A percentile compares a stretch with the other conserved stretches of the same genome.
These are phyloP conservation scores for Cichladusa arquata DNA, from an alignment of 2,113 vertebrate species.

Conservation along the genomic window DNA sequence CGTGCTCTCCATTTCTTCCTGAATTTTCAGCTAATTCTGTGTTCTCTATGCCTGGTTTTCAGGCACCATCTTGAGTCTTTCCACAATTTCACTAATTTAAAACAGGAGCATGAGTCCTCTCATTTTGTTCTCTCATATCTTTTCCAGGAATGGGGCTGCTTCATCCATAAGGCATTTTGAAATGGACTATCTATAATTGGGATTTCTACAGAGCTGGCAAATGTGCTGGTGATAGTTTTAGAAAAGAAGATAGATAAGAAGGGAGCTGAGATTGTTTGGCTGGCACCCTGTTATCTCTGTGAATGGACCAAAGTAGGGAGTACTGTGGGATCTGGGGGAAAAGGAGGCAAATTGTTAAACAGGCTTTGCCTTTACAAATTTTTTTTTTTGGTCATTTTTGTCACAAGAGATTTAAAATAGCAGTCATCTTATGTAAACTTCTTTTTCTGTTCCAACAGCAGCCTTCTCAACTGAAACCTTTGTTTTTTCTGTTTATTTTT, in stretches of 20 bases:
- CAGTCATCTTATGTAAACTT: neutral
- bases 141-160: neutral
- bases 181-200: conserved; percentile 24
- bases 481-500: neutral
- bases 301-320: neutral
- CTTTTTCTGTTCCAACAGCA: neutral
- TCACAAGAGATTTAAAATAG: neutral
- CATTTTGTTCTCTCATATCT: neutral
- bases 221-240: neutral
- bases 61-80: neutral
- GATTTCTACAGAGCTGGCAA: conserved; percentile 8
- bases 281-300: neutral
- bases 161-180: neutral
- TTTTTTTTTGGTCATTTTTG: neutral
- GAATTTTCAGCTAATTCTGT: neutral
- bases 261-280: neutral
- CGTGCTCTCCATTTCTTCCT: neutral
- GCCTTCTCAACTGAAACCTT: neutral
- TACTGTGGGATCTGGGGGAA: neutral
- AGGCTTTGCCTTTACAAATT: neutral
- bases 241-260: conserved; percentile 10
- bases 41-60: neutral
- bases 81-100: neutral
- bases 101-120: neutral
- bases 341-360: neutral